Base-by-base conservation (phyloP, 2,113 vertebrate species). In the Tragelaphus buxtoni region DNA sequence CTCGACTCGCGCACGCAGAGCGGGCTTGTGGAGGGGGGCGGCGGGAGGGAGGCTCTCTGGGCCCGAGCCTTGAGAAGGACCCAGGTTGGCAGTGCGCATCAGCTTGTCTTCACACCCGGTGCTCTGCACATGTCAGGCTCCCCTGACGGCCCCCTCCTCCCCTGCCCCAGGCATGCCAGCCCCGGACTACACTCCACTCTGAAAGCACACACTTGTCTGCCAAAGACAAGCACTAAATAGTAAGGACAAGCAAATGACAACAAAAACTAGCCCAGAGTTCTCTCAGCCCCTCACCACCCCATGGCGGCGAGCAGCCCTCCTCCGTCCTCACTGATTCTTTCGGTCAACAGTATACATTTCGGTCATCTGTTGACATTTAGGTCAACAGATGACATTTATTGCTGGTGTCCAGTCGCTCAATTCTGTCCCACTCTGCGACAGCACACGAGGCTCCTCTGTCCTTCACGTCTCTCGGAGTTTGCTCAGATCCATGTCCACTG, bases 81-180 rank as follows among this genome's bases (percentile, higher is more conserved):
- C 17, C 9, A 32, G 35, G 28, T 0, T 28, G n/a, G 26, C 5
- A 7, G 60, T 9, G 7, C 32, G 1, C 14, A 47, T 6, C n/a
- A 12, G 22, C 45, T 35, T 28, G 4, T 30, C 32, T 35, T 60
- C 87, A 58, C 9, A 30, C 30, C 17, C 6, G 51, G 53, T 14
- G 42, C 51, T 22, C 22, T 12, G 28, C 2, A 80, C 4, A 3
- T 24, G 39, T 76, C 61, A 10, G 0, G 30, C 60, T 72, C 1
- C 24, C 74, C 56, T 12, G 16, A 35, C 13, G 24, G 42, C 39
- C 22, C 45, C 86, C 51, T 79, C 13, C 72, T 56, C 30, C 24
- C 14, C 12, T 6, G 24, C 17, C n/a, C 58, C 80, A 20, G 58
- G 81, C 7, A 60, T 1, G 63, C 51, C 9, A n/a, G n/a, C 22